A percentile compares a stretch with the other conserved stretches of the same genome.
Evolutionary conservation across 2,888 invertebrate species (phyloP).

Genomic region (Cremastobaeus sp.): DNA sequence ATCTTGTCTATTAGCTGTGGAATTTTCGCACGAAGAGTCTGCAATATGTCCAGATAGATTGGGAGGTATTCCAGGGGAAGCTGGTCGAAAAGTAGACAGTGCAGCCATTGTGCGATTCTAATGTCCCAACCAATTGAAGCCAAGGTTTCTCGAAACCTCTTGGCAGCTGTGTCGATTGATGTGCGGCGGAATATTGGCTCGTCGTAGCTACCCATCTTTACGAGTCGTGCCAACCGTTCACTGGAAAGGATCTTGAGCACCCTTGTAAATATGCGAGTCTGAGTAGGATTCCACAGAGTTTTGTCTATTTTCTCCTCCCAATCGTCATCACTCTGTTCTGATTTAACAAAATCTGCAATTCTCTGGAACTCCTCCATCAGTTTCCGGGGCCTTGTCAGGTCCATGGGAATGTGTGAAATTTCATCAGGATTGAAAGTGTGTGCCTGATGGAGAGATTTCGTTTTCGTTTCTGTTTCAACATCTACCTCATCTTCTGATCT

Average conservation of each 20-base stretch:
- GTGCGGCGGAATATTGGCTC: conserved; percentile 85
- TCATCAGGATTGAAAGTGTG: conserved; percentile 7
- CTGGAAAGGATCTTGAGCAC: conserved; percentile 83
- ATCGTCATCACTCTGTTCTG: conserved; percentile 80
- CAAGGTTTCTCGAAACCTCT: conserved; percentile 84
- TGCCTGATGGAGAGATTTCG: conserved; percentile 21
- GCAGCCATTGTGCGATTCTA: conserved; percentile 87
- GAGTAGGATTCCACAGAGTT: conserved; percentile 82
- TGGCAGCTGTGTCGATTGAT: conserved; percentile 85
- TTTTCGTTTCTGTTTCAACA: conserved; percentile 59
- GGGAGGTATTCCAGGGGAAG: conserved; percentile 84
- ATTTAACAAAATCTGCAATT: conserved; percentile 82
- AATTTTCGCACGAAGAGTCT: conserved; percentile 84
- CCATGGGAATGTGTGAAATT: conserved; percentile 71
- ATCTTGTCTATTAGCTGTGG: conserved; percentile 87
- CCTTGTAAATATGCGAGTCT: conserved; percentile 83
- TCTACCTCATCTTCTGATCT: conserved; percentile 68
- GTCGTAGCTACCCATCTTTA: conserved; percentile 81
- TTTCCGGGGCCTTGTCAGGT: conserved; percentile 81
- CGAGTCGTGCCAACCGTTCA: conserved; percentile 83
- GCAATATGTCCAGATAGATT: conserved; percentile 87
- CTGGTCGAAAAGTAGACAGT: conserved; percentile 84
- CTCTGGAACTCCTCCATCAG: conserved; percentile 87
- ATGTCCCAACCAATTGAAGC: conserved; percentile 86
- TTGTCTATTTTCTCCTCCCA: conserved; percentile 85